Percentiles rank a stretch among this genome's conserved stretches.
phyloP scores from a whole-genome alignment of 2,888 invertebrate species.

The Calameuta filiformis region DNA sequence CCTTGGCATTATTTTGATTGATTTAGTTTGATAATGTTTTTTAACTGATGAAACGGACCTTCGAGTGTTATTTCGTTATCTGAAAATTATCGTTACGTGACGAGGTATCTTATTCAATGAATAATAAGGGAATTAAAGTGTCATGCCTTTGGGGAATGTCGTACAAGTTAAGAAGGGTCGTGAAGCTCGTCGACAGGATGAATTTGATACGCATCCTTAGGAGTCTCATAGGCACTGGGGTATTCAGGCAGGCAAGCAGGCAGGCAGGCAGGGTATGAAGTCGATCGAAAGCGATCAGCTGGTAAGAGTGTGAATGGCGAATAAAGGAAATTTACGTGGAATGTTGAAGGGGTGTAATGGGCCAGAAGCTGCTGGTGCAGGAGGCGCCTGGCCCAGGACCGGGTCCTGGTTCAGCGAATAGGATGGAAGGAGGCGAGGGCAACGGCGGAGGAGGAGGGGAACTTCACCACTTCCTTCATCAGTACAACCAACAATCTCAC shows the following conservation, averaged over 20 bases:
- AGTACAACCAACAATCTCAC: slow-evolving; percentile 64
- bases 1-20: background rate
- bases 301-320: background rate
- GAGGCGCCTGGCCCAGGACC: slow-evolving; percentile 57
- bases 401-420: slow-evolving; percentile 47
- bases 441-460: slow-evolving; percentile 68
- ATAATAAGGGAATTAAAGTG: background rate
- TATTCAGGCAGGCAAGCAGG: background rate
- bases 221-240: background rate
- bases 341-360: slow-evolving; percentile 63
- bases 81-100: background rate
- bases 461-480: slow-evolving; percentile 63
- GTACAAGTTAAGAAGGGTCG: background rate
- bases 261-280: background rate
- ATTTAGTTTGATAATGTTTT: background rate
- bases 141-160: background rate
- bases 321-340: slow-evolving; percentile 3
- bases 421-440: slow-evolving; percentile 60
- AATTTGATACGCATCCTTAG: slow-evolving; percentile 34
- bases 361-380: slow-evolving; percentile 63
- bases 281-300: slow-evolving; percentile 1
- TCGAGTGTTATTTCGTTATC: background rate
- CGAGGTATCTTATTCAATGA: background rate
- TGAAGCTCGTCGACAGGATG: slow-evolving; percentile 14
- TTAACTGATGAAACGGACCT: background rate